A percentile compares a stretch with the other conserved stretches of the same genome.
phyloP scores from a whole-genome alignment of 2,797 vertebrate genomes.

The Taenioides sp. region DNA sequence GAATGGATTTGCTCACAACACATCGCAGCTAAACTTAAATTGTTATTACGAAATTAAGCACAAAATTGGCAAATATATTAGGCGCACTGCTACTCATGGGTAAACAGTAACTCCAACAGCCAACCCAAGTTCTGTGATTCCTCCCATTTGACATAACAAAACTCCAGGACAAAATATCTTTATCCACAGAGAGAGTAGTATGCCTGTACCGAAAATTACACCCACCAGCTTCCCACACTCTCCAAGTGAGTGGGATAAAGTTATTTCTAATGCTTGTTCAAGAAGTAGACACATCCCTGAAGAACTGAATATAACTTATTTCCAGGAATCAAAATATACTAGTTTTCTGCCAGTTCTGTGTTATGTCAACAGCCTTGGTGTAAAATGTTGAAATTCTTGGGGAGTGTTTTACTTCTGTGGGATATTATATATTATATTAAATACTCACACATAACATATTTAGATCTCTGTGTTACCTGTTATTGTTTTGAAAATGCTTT shows the following conservation, averaged over 20 bases:
- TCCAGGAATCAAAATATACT: slow-evolving; percentile 20
- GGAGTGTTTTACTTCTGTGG: no score
- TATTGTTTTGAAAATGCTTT: no score
- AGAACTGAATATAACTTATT: slow-evolving; percentile 23
- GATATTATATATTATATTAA: no score
- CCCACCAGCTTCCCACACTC: slow-evolving; percentile 57
- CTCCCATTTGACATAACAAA: slow-evolving; percentile 49
- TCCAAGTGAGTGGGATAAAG: slow-evolving; percentile 38
- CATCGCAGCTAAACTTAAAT: no score
- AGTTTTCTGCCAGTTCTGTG: slow-evolving; percentile 19
- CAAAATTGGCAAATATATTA: no score
- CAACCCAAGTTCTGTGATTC: slow-evolving; percentile 29
- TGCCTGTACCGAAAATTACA: slow-evolving; percentile 30
- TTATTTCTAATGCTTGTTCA: slow-evolving; percentile 37
- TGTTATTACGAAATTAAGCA: no score
- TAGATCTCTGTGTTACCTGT: no score
- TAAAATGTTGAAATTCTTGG: slow-evolving; percentile 6
- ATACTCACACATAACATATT: no score
- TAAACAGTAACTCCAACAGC: neutral
- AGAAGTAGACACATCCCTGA: slow-evolving; percentile 29
- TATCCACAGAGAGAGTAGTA: slow-evolving; percentile 38
- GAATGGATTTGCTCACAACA: no score
- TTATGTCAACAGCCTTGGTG: slow-evolving; percentile 1
- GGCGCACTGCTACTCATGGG: no score
- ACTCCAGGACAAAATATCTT: slow-evolving; percentile 45